phyloP scores from a whole-genome alignment of 1,140 invertebrate species.

The Theocolax elegans region DNA sequence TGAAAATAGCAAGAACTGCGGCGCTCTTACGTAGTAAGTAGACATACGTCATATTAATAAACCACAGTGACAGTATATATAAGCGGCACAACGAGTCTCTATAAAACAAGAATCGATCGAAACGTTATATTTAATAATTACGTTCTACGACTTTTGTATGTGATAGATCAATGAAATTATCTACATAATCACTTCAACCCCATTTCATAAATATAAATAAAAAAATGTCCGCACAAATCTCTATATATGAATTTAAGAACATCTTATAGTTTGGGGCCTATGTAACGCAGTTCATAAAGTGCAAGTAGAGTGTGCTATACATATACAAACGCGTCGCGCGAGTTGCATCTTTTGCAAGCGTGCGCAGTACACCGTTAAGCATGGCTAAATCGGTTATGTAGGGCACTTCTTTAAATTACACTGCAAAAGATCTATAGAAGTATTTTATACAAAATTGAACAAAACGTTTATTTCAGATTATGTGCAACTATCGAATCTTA shows the following conservation, averaged over 20 bases:
- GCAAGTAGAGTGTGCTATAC: no score
- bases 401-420: not conserved
- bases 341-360: no score
- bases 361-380: not conserved
- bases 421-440: no score
- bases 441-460: no score
- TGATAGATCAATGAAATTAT: conserved; percentile 14
- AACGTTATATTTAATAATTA: not conserved
- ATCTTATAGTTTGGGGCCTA: no score
- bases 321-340: no score
- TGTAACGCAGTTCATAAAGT: no score
- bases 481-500: no score
- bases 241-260: no score
- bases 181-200: not conserved
- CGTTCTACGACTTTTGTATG: not conserved
- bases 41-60: conserved; percentile 1
- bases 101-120: not conserved
- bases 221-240: not conserved
- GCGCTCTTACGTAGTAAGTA: not conserved
- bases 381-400: not conserved
- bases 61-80: not conserved
- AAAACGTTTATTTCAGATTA: no score
- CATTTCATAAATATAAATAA: conserved; percentile 14
- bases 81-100: not conserved
- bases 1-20: not conserved